phyloP scores from a whole-genome alignment of 2,797 vertebrate genomes.

The Sitta carolinensis region DNA sequence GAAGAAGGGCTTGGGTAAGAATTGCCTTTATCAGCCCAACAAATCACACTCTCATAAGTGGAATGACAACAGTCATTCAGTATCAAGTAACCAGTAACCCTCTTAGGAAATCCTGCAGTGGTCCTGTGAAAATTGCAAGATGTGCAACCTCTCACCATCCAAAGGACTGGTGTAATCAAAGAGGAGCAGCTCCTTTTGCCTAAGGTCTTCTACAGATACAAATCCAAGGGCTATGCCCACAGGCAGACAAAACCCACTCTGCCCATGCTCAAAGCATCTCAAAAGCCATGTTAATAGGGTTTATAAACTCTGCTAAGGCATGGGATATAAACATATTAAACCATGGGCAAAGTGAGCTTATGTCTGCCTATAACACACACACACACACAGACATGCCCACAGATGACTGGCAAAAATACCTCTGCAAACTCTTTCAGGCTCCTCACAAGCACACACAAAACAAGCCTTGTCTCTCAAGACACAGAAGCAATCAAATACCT shows the following conservation, averaged over 20 bases:
- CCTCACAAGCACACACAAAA: background rate
- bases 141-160: background rate
- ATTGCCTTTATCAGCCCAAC: background rate
- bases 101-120: background rate
- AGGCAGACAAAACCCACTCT: background rate
- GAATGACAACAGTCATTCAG: background rate
- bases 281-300: background rate
- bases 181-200: background rate
- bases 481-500: constrained; percentile 21
- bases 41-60: fast-evolving
- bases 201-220: background rate
- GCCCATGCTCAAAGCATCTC: background rate
- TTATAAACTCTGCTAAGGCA: background rate
- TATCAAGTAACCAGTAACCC: background rate
- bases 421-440: background rate
- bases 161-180: background rate
- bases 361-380: background rate
- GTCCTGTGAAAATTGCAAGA: background rate
- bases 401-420: background rate
- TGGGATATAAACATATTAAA: background rate
- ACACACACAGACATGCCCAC: background rate
- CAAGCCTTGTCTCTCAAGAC: background rate
- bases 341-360: background rate
- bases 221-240: background rate
- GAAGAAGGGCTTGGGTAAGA: background rate